These are phyloP conservation scores for Phrixothrix hirtus DNA, from an alignment of 2,888 invertebrate species.

Conservation along the genomic window DNA sequence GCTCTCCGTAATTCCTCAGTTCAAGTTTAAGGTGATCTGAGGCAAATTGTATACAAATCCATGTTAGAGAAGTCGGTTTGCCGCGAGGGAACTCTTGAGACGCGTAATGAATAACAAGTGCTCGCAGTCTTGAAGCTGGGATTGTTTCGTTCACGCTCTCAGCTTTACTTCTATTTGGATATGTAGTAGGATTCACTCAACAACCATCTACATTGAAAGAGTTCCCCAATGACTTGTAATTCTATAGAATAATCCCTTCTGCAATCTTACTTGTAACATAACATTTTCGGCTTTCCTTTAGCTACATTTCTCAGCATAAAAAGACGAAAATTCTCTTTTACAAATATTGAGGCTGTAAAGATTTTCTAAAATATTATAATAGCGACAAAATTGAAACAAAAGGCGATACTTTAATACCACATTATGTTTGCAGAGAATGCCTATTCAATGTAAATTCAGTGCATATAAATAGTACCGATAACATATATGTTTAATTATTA, in stretches of 20 bases:
- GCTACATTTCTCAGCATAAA: conserved; percentile 20
- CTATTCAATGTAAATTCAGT: no score
- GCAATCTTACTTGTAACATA: conserved; percentile 35
- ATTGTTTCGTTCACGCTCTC: conserved; percentile 44
- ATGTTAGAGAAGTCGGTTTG: conserved; percentile 39
- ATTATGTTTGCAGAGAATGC: no score
- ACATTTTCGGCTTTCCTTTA: conserved; percentile 31
- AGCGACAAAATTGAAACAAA: no score
- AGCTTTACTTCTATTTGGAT: conserved; percentile 36
- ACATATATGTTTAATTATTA: no score
- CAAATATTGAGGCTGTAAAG: conserved; percentile 12
- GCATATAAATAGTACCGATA: no score
- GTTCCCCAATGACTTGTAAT: conserved; percentile 42
- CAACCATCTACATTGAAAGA: conserved; percentile 37
- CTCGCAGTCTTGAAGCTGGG: conserved; percentile 36
- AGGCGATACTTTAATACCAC: no score
- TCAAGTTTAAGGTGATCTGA: conserved; percentile 40
- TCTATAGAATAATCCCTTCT: conserved; percentile 42
- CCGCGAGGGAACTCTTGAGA: conserved; percentile 45
- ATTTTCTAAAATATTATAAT: no score
- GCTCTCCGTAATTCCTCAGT: conserved; percentile 32
- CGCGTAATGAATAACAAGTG: conserved; percentile 46
- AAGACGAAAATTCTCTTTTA: conserved; percentile 12
- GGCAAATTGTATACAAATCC: conserved; percentile 46
- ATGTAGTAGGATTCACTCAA: conserved; percentile 36